Evolutionary conservation across 2,888 invertebrate species (phyloP), one percentile per base, ranked within the genome.

Genomic region (Meteorus cinctellus): DNA sequence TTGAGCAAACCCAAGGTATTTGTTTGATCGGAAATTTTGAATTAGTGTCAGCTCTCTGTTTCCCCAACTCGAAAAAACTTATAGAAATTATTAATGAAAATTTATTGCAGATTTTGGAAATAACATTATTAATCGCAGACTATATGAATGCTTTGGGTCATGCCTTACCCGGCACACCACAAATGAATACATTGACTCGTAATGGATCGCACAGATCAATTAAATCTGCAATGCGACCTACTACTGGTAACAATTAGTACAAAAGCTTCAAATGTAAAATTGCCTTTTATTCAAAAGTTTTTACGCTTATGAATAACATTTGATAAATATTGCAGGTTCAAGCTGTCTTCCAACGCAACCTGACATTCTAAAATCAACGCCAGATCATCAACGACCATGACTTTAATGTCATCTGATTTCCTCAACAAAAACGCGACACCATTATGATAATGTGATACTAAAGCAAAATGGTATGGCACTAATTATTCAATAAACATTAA

Each of bases 141-240:
- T 97, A 97, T 90, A 97, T 97, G 94, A 97, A 97, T 91, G 95
- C 96, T 0, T 89, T 96, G 82, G 94, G 94, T 0, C 94, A 94
- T 74, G 93, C 94, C 60, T 91, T 92, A 76, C 93, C 95, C 0
- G 95, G 94, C 6, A 96, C 96, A 0, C 96, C 96, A 0, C 94
- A 94, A 82, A 93, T 95, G 92, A 95, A 94, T 86, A 95, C 96
- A 0, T 91, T 96, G 10, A 95, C 96, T 0, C 91, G 95, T 12
- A 92, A 93, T 87, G 94, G 94, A 60, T 93, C 93, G 48, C 93
- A 93, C 84, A 92, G 94, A 77, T 93, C 94, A 31, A 88, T 92
- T 34, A 89, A 88, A 79, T 89, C 89, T 10, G 89, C 86, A 36
- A 70, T 89, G 78, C 85, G 89, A 85, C 89, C 89, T 76, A 86